Evolutionary conservation across 2,113 vertebrate species (phyloP), one percentile per base, ranked within the genome.

Genomic region (Cephalopterus ornatus): DNA sequence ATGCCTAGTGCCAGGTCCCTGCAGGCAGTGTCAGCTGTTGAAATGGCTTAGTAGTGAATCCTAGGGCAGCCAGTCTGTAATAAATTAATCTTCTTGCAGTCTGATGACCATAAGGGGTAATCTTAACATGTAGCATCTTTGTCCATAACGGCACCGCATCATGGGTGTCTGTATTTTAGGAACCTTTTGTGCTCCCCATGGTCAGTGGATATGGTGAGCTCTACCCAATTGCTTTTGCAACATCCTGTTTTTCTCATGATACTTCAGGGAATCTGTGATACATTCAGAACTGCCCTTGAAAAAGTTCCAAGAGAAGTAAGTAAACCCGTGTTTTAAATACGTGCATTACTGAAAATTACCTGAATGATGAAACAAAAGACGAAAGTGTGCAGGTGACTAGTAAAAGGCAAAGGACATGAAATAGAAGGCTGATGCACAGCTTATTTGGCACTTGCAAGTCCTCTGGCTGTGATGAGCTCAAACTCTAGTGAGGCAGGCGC

Each of bases 381-480:
- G 6, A 12, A 77, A 66, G 4, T 9, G 6, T 55, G 46, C 81
- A 66, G 14, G 20, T 58, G 30, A 85, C 32, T 59, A 46, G 65
- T 26, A 89, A 52, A 44, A 15, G 16, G 33, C 4, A 6, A 72
- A 82, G n/a, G 24, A 56, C 47, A 22, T 88, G 52, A 70, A 72
- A 24, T 2, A 63, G 33, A 42, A 88, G 50, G 39, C 53, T 73
- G 62, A 35, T 22, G 30, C 41, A 55, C 35, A 62, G 70, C 58
- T 85, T 46, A 20, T 42, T 58, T 33, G 42, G 62, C 0, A 3
- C 28, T 24, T 72, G 5, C 1, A 2, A 52, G 27, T 66, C 11
- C 32, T 71, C 56, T 1, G 4, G 44, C 5, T 42, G 12, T 33
- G 55, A 42, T 76, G 39, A 77, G 33, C 0, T 5, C 0, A 3